These are phyloP conservation scores for Eubasilissa splendida DNA, from an alignment of 2,888 invertebrate genomes.

Conservation along the genomic window DNA sequence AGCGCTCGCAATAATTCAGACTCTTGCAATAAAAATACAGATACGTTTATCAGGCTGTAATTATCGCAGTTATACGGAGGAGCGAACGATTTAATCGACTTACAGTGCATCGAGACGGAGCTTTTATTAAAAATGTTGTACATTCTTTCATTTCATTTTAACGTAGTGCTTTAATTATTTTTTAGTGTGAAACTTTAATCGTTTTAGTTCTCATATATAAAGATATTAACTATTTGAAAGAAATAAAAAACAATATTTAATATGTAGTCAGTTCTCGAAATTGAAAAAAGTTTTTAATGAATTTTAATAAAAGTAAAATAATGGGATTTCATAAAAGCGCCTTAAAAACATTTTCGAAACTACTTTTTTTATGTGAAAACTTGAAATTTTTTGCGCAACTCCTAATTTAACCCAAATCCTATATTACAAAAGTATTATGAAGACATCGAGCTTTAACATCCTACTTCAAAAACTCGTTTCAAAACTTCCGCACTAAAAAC, in stretches of 20 bases:
- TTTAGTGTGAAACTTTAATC: too few relatives aligned
- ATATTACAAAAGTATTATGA: neutral
- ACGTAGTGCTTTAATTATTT: too few relatives aligned
- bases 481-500: constrained; percentile 11
- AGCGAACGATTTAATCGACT: constrained; percentile 23
- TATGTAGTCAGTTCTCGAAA: too few relatives aligned
- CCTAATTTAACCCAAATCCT: neutral
- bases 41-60: constrained; percentile 25
- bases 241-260: too few relatives aligned
- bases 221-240: too few relatives aligned
- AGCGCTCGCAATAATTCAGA: constrained; percentile 18
- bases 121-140: constrained; percentile 6
- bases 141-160: neutral
- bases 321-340: too few relatives aligned
- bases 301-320: too few relatives aligned
- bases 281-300: too few relatives aligned
- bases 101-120: neutral
- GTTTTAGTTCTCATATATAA: too few relatives aligned
- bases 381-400: neutral
- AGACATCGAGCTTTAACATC: constrained; percentile 6
- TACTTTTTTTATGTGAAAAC: too few relatives aligned
- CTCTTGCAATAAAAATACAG: constrained; percentile 28
- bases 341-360: too few relatives aligned
- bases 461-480: constrained; percentile 6
- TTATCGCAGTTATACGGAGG: constrained; percentile 6